phyloP scores from a whole-genome alignment of 2,113 vertebrate species.

The Tapirus terrestris region DNA sequence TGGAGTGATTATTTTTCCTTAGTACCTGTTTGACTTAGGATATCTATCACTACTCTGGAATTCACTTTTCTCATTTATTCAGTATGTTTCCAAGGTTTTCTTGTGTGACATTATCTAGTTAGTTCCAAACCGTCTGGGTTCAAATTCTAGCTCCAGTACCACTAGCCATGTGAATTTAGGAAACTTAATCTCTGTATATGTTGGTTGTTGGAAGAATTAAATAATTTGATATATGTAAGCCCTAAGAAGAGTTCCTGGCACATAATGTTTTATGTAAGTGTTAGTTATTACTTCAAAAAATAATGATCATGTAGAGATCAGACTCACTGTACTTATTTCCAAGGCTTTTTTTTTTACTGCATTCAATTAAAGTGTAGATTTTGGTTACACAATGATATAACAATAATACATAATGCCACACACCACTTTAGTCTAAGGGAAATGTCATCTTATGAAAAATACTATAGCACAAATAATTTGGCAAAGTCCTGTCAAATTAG shows the following conservation, averaged over 20 bases:
- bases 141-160: background rate
- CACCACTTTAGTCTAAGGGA: background rate
- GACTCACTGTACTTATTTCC: background rate
- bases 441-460: background rate
- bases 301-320: background rate
- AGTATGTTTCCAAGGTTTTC: background rate
- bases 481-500: background rate
- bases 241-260: background rate
- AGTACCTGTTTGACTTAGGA: background rate
- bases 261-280: background rate
- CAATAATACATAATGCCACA: background rate
- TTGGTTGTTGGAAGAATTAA: background rate
- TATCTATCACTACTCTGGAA: background rate
- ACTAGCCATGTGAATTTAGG: background rate
- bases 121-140: background rate
- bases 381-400: background rate
- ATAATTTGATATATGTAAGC: background rate
- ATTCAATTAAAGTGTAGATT: background rate
- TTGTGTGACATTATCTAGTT: slow-evolving; percentile 23
- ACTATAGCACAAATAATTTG: background rate
- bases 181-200: background rate
- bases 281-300: background rate
- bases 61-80: slow-evolving; percentile 4
- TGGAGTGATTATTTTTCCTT: background rate
- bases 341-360: background rate